Percentiles rank a stretch among this genome's conserved stretches.
Conservation (phyloP, 1,140 invertebrate species). For the Drosophila baimaii region DNA sequence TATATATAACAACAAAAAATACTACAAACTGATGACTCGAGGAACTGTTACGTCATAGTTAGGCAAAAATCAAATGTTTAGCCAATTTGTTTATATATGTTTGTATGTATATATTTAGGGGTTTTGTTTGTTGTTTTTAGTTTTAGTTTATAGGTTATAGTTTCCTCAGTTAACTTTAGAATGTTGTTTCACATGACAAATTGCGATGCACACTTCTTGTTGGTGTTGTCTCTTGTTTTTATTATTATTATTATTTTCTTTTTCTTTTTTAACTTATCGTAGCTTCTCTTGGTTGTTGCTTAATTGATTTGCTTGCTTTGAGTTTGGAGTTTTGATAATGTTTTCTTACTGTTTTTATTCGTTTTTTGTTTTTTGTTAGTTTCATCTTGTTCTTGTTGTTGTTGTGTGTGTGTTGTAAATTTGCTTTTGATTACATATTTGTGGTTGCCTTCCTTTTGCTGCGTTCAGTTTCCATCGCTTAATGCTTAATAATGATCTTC, state of each 20-base stretch:
- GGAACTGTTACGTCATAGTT: slow-evolving; percentile 54
- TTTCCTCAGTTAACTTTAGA: slow-evolving; percentile 19
- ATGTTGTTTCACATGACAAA: slow-evolving; percentile 21
- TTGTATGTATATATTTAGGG: too few relatives aligned
- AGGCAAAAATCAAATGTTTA: slow-evolving; percentile 20
- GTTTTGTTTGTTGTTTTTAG: slow-evolving; percentile 1
- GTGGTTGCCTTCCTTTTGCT: slow-evolving; percentile 26
- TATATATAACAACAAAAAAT: slow-evolving; percentile 21
- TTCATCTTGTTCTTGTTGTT: slow-evolving; percentile 16
- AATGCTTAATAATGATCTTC: slow-evolving; percentile 41
- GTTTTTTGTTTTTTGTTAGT: slow-evolving; percentile 32
- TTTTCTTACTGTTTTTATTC: slow-evolving; percentile 13
- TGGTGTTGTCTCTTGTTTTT: slow-evolving; percentile 22
- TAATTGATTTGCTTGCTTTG: slow-evolving; percentile 67
- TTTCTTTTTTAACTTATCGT: slow-evolving; percentile 19
- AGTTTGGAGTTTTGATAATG: slow-evolving; percentile 51
- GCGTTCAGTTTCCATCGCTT: slow-evolving; percentile 40
- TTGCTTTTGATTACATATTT: slow-evolving; percentile 65
- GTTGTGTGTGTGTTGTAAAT: slow-evolving; percentile 49
- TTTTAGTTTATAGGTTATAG: neutral
- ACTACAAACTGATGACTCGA: slow-evolving; percentile 47
- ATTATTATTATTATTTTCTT: slow-evolving; percentile 2
- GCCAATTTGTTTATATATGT: slow-evolving; percentile 1
- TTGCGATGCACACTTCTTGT: slow-evolving; percentile 9
- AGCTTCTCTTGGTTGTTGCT: slow-evolving; percentile 32